phyloP scores from a whole-genome alignment of 2,797 vertebrate species.

The Lagodon rhomboides region DNA sequence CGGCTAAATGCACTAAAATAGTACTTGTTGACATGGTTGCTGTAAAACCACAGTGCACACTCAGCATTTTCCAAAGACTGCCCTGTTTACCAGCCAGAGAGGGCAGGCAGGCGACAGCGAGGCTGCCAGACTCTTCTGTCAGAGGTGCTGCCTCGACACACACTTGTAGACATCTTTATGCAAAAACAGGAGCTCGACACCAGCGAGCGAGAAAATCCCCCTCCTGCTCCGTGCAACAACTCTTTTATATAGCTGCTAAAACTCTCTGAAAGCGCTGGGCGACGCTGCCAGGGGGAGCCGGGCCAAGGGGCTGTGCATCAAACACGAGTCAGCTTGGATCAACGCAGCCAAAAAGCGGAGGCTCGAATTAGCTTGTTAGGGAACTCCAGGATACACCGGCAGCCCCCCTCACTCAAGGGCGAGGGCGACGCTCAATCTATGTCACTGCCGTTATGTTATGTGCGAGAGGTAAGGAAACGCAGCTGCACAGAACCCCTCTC shows the following conservation, averaged over 20 bases:
- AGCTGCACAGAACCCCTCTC: slow-evolving; percentile 22
- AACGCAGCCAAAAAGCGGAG: slow-evolving; percentile 49
- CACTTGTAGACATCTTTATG: slow-evolving; percentile 49
- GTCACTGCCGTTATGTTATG: slow-evolving; percentile 25
- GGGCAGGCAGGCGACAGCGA: slow-evolving; percentile 73
- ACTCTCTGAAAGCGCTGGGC: slow-evolving; percentile 35
- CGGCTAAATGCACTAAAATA: slow-evolving; percentile 76
- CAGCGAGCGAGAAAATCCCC: slow-evolving; percentile 40
- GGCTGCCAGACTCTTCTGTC: slow-evolving; percentile 70
- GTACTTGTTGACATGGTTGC: slow-evolving; percentile 82
- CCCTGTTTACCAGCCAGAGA: slow-evolving; percentile 79
- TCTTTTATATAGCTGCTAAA: slow-evolving; percentile 44
- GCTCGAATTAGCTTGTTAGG: slow-evolving; percentile 68
- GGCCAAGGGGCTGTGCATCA: slow-evolving; percentile 53
- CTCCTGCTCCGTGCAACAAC: slow-evolving; percentile 25
- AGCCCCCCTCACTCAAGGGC: slow-evolving; percentile 31
- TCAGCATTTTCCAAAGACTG: slow-evolving; percentile 84
- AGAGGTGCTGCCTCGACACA: slow-evolving; percentile 63
- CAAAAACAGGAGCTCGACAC: slow-evolving; percentile 41
- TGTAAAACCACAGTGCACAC: slow-evolving; percentile 82
- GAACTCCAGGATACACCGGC: slow-evolving; percentile 61
- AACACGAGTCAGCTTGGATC: slow-evolving; percentile 50
- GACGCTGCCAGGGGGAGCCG: slow-evolving; percentile 54
- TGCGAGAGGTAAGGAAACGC: slow-evolving; percentile 29
- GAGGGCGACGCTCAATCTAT: slow-evolving; percentile 39